Base-by-base conservation (phyloP, 2,888 invertebrate species). In the Neoascia interrupta region DNA sequence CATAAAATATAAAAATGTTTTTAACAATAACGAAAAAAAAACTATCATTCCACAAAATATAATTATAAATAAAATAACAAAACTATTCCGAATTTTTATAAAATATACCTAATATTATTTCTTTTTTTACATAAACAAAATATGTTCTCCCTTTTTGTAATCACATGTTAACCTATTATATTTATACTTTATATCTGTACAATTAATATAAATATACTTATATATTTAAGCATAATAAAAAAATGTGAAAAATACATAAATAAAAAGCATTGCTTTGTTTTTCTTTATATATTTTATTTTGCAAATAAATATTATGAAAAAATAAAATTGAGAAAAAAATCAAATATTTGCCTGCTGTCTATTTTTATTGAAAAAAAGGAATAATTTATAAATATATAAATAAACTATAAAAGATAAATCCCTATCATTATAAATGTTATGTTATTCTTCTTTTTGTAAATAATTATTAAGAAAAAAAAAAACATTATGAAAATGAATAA, bases 371-470 rank as follows among this genome's bases (percentile, higher is more conserved):
- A 79, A 73, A 15, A 31, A 58, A 41, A 60, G 11, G 18, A 26
- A 70, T 70, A 70, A 76, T 70, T 63, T 70, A 76, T 75, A 70
- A 72, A 64, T 60, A 74, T 54, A 56, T 56, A 72, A 72, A 64
- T 63, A 51, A 54, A 31, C 15, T 41, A 37, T 34, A 45, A 63
- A 51, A 61, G 43, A 54, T 41, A 61, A 66, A 79, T 79, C 73
- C 61, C 54, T 79, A 66, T 79, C 73, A 79, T 61, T 73, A 79
- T 79, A 51, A 73, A 79, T 79, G 79, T 79, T 79, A 72, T 54
- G 68, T 79, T 76, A 76, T 76, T 64, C 53, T n/a, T n/a, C n/a
- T 76, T 79, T 79, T 73, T 79, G 79, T 79, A 79, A 73, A 79
- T 79, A 79, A 68, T 68, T 73, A 60, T 68, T 73, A 73, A 79